A percentile compares a stretch with the other conserved stretches of the same genome.
Evolutionary conservation across 2,797 vertebrate species (phyloP).

Genomic region (Trematomus bernacchii): DNA sequence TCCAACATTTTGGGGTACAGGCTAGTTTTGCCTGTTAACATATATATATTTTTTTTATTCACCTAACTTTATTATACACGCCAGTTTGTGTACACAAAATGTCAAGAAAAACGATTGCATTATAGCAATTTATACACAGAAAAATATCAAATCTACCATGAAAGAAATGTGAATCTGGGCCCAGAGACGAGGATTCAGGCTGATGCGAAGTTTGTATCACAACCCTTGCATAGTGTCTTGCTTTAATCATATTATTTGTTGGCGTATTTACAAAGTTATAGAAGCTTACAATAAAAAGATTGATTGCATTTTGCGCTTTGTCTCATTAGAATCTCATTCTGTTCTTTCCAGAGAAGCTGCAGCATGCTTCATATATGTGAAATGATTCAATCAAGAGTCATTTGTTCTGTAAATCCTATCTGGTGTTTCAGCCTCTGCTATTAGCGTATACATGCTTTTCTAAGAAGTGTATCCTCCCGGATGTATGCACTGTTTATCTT

Average conservation of each 20-base stretch:
- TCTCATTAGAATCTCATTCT: slow-evolving; percentile 28
- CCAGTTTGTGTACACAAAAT: not conserved
- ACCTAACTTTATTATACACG: not conserved
- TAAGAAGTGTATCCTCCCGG: slow-evolving; percentile 31
- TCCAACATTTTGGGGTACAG: slow-evolving; percentile 19
- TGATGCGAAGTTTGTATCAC: not conserved
- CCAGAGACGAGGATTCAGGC: not conserved
- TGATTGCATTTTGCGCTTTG: slow-evolving; percentile 27
- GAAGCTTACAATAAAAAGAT: slow-evolving; percentile 46
- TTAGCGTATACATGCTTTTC: slow-evolving; percentile 45
- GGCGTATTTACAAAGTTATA: slow-evolving; percentile 17
- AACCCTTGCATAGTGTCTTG: not conserved
- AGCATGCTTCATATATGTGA: slow-evolving; percentile 41
- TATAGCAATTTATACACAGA: not conserved
- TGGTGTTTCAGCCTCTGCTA: slow-evolving; percentile 41
- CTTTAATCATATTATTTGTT: not conserved
- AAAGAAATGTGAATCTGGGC: not conserved
- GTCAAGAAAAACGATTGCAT: not conserved
- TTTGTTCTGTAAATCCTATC: slow-evolving; percentile 36
- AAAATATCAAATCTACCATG: too few species aligned
- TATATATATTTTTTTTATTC: not conserved
- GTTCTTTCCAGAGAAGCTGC: slow-evolving; percentile 9
- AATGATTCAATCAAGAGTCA: slow-evolving; percentile 50
- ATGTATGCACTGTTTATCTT: slow-evolving; percentile 20
- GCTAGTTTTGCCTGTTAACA: slow-evolving; percentile 39